phyloP scores from a whole-genome alignment of 1,140 invertebrate species.

The Antheraea pernyi region DNA sequence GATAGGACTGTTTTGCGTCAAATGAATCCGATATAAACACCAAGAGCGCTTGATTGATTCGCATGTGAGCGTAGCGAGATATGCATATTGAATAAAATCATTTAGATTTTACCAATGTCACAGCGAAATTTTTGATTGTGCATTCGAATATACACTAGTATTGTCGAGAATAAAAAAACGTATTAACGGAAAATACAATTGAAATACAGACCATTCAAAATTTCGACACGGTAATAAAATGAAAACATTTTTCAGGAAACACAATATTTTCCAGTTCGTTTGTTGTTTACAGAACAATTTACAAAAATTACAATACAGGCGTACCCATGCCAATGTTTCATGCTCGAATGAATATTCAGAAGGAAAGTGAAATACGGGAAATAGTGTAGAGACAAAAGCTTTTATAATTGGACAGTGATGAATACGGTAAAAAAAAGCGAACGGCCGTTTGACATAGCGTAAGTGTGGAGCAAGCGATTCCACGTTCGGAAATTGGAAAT shows the following conservation, averaged over 20 bases:
- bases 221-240: constrained; percentile 10
- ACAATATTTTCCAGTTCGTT: neutral
- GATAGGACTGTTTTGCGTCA: constrained; percentile 5
- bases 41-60: neutral
- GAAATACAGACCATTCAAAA: constrained; percentile 7
- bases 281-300: constrained; percentile 14
- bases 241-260: constrained; percentile 13
- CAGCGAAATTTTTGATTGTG: neutral
- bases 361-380: constrained; percentile 15
- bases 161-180: neutral
- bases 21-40: constrained; percentile 11
- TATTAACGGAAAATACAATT: neutral
- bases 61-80: neutral
- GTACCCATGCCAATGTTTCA: constrained; percentile 13
- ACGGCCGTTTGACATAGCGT: constrained; percentile 41
- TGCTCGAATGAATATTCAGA: constrained; percentile 29
- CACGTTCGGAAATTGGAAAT: constrained; percentile 66
- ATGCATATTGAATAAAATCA: neutral
- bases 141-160: no score
- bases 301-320: constrained; percentile 6
- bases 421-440: constrained; percentile 67
- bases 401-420: constrained; percentile 64
- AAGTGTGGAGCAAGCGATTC: constrained; percentile 20
- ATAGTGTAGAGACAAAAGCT: constrained; percentile 44
- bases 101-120: neutral